A percentile compares a stretch with the other conserved stretches of the same genome.
Evolutionary conservation across 2,113 vertebrate species (phyloP).

Genomic region (Megalops atlanticus): DNA sequence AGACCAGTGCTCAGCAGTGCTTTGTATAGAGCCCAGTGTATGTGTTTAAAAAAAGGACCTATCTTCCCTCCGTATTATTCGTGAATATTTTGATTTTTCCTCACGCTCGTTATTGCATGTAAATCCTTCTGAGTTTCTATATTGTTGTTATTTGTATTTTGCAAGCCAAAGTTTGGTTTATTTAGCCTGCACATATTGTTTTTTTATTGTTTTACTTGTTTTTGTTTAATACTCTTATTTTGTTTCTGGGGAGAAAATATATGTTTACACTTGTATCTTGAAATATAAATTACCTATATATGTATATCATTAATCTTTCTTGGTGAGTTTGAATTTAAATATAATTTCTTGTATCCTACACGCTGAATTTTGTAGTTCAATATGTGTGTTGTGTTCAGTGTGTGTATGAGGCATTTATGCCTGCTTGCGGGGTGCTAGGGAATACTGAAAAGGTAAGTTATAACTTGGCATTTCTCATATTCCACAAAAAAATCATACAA

Average conservation of each 20-base stretch:
- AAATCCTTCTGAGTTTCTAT: slow-evolving; percentile 51
- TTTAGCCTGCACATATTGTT: slow-evolving; percentile 61
- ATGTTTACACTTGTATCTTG: slow-evolving; percentile 76
- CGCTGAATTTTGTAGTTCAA: background rate
- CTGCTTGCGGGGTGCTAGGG: background rate
- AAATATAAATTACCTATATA: slow-evolving; percentile 74
- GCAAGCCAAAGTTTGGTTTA: slow-evolving; percentile 71
- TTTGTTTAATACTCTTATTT: slow-evolving; percentile 50
- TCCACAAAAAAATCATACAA: too few species aligned
- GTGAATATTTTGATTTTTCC: slow-evolving; percentile 51
- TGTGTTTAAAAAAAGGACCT: slow-evolving; percentile 36
- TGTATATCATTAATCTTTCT: slow-evolving; percentile 63
- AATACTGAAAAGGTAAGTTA: too few species aligned
- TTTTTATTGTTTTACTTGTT: slow-evolving; percentile 51
- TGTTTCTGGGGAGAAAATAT: slow-evolving; percentile 59
- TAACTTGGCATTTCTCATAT: too few species aligned
- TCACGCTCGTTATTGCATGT: slow-evolving; percentile 73
- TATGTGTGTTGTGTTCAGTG: background rate
- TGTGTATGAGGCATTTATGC: background rate
- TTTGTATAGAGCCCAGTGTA: background rate
- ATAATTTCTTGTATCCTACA: slow-evolving; percentile 16
- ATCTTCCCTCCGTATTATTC: slow-evolving; percentile 43
- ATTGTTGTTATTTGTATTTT: slow-evolving; percentile 55
- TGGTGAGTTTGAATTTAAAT: slow-evolving; percentile 49
- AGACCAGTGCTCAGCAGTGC: background rate